phyloP scores from a whole-genome alignment of 2,113 vertebrate species.

The Channa maculata region DNA sequence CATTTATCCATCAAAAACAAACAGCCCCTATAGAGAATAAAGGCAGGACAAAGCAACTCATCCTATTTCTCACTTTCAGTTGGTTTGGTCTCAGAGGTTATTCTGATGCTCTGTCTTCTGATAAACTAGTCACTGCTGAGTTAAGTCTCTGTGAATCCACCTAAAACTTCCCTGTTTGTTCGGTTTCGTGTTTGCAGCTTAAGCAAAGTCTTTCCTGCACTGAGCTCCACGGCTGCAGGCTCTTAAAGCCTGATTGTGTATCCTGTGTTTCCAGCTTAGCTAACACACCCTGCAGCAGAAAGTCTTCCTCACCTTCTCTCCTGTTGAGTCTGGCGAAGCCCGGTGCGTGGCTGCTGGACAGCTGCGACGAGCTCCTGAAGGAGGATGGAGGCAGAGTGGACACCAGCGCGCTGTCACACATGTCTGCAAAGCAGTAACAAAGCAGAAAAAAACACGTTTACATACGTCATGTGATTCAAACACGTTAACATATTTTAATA shows the following conservation, averaged over 20 bases:
- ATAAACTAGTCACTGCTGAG: conserved; percentile 1
- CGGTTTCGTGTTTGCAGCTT: conserved; percentile 3
- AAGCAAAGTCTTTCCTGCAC: not conserved
- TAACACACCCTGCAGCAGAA: too few species aligned
- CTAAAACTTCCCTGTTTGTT: not conserved
- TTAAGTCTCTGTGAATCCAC: conserved; percentile 5
- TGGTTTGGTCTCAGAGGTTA: not conserved
- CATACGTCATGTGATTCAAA: too few species aligned
- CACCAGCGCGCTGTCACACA: conserved; percentile 90
- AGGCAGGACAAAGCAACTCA: not conserved
- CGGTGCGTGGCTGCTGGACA: conserved; percentile 86
- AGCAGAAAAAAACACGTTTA: conserved; percentile 11
- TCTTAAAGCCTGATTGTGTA: too few species aligned
- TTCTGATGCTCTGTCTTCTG: conserved; percentile 6
- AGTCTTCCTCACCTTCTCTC: conserved; percentile 91
- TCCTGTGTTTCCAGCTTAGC: too few species aligned
- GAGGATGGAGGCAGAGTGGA: conserved; percentile 87
- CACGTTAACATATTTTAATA: too few species aligned
- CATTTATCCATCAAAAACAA: conserved; percentile 14
- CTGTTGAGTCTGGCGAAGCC: conserved; percentile 94
- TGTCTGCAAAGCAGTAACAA: conserved; percentile 83
- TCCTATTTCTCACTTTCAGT: conserved; percentile 11
- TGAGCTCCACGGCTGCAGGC: not conserved
- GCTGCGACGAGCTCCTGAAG: conserved; percentile 92
- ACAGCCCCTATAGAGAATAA: conserved; percentile 5